These are phyloP conservation scores for Gadopsis marmoratus DNA, from an alignment of 2,797 vertebrate genomes.

Conservation along the genomic window DNA sequence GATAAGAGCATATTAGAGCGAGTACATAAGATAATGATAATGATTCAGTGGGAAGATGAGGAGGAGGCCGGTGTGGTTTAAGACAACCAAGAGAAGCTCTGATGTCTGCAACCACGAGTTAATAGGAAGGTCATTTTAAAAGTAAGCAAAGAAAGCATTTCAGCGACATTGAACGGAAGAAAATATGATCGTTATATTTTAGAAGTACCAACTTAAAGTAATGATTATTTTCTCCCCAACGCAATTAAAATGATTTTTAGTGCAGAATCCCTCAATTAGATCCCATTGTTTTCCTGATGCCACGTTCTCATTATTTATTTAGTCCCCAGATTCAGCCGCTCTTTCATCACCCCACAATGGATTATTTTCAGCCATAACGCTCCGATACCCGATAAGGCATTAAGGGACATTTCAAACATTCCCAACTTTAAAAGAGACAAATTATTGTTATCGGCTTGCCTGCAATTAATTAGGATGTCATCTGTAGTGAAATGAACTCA, in stretches of 20 bases:
- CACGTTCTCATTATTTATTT: constrained; percentile 76
- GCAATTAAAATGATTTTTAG: constrained; percentile 55
- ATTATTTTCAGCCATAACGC: constrained; percentile 72
- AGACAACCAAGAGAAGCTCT: constrained; percentile 9
- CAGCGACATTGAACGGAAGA: constrained; percentile 1
- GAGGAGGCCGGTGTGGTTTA: constrained; percentile 3
- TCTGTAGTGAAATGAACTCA: constrained; percentile 60
- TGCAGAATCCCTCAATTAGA: constrained; percentile 66
- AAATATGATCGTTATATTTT: constrained; percentile 17
- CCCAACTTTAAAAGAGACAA: constrained; percentile 59
- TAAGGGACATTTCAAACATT: constrained; percentile 74
- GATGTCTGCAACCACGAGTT: constrained; percentile 20
- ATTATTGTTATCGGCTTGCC: constrained; percentile 62
- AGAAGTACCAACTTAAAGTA: constrained; percentile 28
- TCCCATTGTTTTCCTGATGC: constrained; percentile 44
- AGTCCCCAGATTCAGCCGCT: constrained; percentile 57
- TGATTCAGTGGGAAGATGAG: constrained; percentile 30
- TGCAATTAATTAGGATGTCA: constrained; percentile 74
- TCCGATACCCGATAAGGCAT: constrained; percentile 69
- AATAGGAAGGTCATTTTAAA: constrained; percentile 22
- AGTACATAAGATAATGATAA: constrained; percentile 10
- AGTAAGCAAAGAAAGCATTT: neutral
- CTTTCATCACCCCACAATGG: constrained; percentile 76
- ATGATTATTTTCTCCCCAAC: constrained; percentile 13
- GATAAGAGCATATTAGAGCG: constrained; percentile 40